A percentile compares a stretch with the other conserved stretches of the same genome.
phyloP scores from a whole-genome alignment of 2,113 vertebrate species.

The Myotis yumanensis region DNA sequence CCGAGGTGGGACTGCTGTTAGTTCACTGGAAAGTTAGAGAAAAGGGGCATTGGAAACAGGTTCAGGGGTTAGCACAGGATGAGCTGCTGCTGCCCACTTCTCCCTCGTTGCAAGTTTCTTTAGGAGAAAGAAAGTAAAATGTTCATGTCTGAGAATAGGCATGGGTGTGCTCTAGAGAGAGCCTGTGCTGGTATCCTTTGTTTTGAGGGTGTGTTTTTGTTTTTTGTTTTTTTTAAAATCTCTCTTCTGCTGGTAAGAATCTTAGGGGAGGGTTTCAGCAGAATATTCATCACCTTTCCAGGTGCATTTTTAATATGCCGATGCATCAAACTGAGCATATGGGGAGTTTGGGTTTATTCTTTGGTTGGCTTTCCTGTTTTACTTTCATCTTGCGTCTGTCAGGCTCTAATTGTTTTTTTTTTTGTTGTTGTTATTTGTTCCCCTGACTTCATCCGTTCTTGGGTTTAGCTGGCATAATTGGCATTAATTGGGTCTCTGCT shows the following conservation, averaged over 20 bases:
- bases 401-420: neutral
- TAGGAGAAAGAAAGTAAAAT: neutral
- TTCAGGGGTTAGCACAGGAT: neutral
- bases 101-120: neutral
- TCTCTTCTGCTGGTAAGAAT: neutral
- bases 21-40: neutral
- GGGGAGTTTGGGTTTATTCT: neutral
- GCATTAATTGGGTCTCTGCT: neutral
- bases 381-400: neutral
- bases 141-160: neutral
- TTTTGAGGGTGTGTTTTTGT: neutral
- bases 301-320: neutral
- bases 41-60: neutral
- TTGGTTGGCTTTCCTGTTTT: neutral
- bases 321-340: neutral
- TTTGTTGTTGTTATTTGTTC: neutral
- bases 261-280: neutral
- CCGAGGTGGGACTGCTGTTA: neutral
- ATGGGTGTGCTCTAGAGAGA: neutral
- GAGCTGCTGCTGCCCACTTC: neutral
- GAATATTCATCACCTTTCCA: neutral
- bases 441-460: neutral
- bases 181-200: neutral
- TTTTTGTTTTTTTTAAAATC: neutral
- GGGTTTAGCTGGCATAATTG: neutral